Conservation (phyloP, 2,113 vertebrate genomes). For the Cyphomyrus plagiostoma region DNA sequence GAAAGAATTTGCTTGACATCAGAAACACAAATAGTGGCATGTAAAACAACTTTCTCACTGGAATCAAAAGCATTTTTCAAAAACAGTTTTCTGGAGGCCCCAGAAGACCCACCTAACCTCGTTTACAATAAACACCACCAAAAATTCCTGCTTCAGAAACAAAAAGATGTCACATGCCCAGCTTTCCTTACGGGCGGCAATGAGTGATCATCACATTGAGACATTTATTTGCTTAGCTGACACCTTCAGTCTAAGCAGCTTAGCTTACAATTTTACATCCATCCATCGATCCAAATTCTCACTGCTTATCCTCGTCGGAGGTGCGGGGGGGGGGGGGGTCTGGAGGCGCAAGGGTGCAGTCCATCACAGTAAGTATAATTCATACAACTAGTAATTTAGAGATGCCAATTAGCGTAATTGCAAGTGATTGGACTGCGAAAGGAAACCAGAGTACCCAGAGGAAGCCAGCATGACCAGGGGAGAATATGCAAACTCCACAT, state of each 20-base stretch:
- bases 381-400: background rate
- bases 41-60: background rate
- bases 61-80: background rate
- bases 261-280: background rate
- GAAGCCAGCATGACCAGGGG: background rate
- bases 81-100: background rate
- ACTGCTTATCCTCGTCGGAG: background rate
- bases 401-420: background rate
- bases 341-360: background rate
- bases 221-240: background rate
- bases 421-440: background rate
- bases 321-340: background rate
- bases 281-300: background rate
- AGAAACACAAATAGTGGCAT: background rate
- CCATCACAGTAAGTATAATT: background rate
- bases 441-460: background rate
- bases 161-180: background rate
- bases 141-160: background rate
- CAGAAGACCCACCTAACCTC: background rate
- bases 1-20: slow-evolving; percentile 17
- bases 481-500: background rate
- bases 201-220: background rate
- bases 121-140: background rate
- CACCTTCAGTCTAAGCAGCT: background rate
- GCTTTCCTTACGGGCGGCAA: background rate